These are phyloP conservation scores for Globodera ellingtonae DNA, from an alignment of 1,140 invertebrate genomes.

Conservation along the genomic window DNA sequence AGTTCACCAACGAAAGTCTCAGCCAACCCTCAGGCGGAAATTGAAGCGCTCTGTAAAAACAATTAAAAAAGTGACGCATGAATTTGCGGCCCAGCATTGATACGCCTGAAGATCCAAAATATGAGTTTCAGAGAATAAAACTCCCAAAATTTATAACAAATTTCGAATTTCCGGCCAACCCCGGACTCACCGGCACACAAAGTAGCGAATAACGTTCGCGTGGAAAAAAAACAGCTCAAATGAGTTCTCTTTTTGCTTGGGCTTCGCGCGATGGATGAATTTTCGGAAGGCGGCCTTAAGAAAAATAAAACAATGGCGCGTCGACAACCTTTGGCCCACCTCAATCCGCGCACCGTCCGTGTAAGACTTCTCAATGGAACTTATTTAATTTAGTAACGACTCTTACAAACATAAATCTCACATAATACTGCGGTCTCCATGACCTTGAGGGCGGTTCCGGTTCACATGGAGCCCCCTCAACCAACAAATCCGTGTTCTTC, in stretches of 20 bases:
- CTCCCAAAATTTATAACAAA: too few relatives aligned
- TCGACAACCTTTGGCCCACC: not conserved
- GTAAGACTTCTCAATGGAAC: constrained; percentile 78
- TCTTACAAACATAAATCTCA: not conserved
- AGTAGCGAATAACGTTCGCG: constrained; percentile 93
- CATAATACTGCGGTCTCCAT: constrained; percentile 29
- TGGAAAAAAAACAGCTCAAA: constrained; percentile 94
- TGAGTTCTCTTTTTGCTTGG: constrained; percentile 78
- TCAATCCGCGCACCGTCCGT: constrained; percentile 94
- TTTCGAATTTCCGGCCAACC: too few relatives aligned
- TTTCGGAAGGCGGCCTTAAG: constrained; percentile 83
- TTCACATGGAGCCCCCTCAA: constrained; percentile 95
- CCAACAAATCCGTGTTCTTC: constrained; percentile 70
- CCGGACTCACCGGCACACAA: constrained; percentile 80
- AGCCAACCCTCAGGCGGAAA: constrained; percentile 95
- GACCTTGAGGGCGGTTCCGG: not conserved
- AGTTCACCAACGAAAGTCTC: constrained; percentile 84
- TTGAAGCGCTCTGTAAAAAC: constrained; percentile 82
- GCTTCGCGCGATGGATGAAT: constrained; percentile 86
- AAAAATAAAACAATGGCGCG: not conserved
- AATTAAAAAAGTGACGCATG: not conserved
- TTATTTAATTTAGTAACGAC: constrained; percentile 5
- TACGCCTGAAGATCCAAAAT: too few relatives aligned
- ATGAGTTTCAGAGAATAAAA: too few relatives aligned
- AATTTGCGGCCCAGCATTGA: too few relatives aligned